phyloP scores from a whole-genome alignment of 1,140 invertebrate species.

The Aradophagus sp. region DNA sequence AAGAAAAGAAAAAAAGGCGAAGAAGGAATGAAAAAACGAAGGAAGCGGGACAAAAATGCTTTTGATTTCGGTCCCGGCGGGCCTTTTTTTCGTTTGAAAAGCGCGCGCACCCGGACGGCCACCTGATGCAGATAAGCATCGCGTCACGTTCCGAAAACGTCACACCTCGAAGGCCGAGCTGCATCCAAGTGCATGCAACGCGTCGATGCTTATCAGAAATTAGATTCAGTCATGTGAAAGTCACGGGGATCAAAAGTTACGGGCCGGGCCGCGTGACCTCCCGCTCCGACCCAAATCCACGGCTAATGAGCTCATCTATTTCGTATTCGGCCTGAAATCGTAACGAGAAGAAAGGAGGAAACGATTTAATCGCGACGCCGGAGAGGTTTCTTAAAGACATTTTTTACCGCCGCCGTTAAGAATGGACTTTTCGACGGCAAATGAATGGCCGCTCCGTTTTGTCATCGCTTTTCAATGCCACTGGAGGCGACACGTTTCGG shows the following conservation, averaged over 20 bases:
- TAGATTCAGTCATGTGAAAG: slow-evolving; percentile 44
- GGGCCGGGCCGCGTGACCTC: slow-evolving; percentile 11
- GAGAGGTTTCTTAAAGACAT: too few species aligned
- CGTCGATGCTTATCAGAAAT: slow-evolving; percentile 37
- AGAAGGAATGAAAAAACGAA: too few species aligned
- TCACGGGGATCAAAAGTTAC: neutral
- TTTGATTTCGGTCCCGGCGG: slow-evolving; percentile 2
- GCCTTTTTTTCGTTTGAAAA: neutral
- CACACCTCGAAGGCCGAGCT: slow-evolving; percentile 27
- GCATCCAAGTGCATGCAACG: slow-evolving; percentile 24
- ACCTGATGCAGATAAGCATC: slow-evolving; percentile 36
- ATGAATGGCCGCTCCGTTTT: too few species aligned
- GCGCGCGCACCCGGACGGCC: neutral
- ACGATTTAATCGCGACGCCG: slow-evolving; percentile 6
- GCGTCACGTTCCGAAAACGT: slow-evolving; percentile 31
- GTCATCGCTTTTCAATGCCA: too few species aligned
- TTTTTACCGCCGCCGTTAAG: too few species aligned
- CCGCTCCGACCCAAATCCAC: slow-evolving; percentile 25
- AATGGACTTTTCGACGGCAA: too few species aligned
- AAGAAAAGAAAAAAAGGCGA: neutral
- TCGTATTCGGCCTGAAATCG: neutral
- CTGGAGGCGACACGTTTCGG: too few species aligned
- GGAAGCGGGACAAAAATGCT: too few species aligned
- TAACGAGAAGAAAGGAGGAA: neutral
- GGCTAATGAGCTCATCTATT: slow-evolving; percentile 1